phyloP scores from a whole-genome alignment of 2,888 invertebrate genomes.

The Cephus pygmeus region DNA sequence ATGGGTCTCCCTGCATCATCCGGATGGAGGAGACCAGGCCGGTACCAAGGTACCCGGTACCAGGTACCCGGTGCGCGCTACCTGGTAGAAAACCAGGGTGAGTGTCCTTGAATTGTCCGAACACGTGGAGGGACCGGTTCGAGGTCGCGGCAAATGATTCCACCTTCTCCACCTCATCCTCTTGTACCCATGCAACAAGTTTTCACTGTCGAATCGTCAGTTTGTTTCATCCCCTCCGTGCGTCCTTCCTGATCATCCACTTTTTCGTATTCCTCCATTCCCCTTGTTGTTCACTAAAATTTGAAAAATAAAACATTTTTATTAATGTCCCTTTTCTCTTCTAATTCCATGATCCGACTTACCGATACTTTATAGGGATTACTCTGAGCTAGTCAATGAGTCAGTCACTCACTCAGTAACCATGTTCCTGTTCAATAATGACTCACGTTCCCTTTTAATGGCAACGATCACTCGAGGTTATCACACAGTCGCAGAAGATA shows the following conservation, averaged over 20 bases:
- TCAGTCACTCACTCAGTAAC: neutral
- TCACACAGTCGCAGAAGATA: neutral
- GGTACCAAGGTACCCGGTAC: neutral
- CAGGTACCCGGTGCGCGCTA: neutral
- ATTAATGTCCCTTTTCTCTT: neutral
- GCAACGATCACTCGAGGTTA: neutral
- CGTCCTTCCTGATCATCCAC: neutral
- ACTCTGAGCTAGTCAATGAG: neutral
- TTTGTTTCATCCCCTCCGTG: neutral
- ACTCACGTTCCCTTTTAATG: neutral
- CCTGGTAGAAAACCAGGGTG: slow-evolving; percentile 36
- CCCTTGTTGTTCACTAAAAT: neutral
- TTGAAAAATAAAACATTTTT: neutral
- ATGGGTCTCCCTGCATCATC: slow-evolving; percentile 28
- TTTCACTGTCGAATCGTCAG: neutral
- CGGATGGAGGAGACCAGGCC: slow-evolving; percentile 14
- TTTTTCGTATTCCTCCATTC: neutral
- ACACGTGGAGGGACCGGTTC: slow-evolving; percentile 35
- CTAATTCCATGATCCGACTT: neutral
- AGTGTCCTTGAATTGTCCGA: slow-evolving; percentile 39
- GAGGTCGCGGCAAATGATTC: slow-evolving; percentile 29
- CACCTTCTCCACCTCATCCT: neutral
- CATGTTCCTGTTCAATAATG: neutral
- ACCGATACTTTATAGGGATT: neutral
- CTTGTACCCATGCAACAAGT: neutral